Base-by-base conservation (phyloP, 2,888 invertebrate species). In the Tridacna crocea region DNA sequence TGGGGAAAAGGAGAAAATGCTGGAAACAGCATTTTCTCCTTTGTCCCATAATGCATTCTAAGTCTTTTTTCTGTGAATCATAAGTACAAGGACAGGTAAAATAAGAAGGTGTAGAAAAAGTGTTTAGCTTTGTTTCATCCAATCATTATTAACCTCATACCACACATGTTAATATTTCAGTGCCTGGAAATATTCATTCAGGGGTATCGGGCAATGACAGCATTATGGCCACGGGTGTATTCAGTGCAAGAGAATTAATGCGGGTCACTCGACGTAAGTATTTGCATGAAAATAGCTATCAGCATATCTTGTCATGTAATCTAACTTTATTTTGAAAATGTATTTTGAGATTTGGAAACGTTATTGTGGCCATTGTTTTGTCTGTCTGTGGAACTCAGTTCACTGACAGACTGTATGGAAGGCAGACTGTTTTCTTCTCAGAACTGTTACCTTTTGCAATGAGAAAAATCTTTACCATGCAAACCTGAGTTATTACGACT, bases 221-320 rank as follows among this genome's bases (percentile, higher is more conserved):
- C 95, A 99, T 99, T 96, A 97, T 98, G 96, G 99, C 99, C 94
- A 99, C 99, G 94, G 99, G 99, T 95, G 99, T 99, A 95, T 99
- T 99, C 97, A 98, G 99, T 93, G 99, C 99, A 94, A 98, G 98
- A 96, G 99, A 99, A 96, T 97, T 99, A 95, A 98, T 99, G 97
- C 97, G 98, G 96, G 96, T 99, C 95, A 99, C 99, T 94, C 98
- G 98, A 97, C 97, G 98, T 98, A 96, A 95, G 95, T 93, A 87
- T 94, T 92, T 92, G 94, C 82, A 83, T 83, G 86, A 36, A 48
- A 11, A 76, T 70, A 51, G 24, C 36, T 22, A 27, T 47, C 22
- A 46, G 72, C 47, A 55, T 72, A 72, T 51, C 46, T 60, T 48
- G 27, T 65, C 26, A 65, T 27, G 26, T 65, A 26, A 36, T 36